phyloP scores from a whole-genome alignment of 2,888 invertebrate genomes.

The Apotomis capreana region DNA sequence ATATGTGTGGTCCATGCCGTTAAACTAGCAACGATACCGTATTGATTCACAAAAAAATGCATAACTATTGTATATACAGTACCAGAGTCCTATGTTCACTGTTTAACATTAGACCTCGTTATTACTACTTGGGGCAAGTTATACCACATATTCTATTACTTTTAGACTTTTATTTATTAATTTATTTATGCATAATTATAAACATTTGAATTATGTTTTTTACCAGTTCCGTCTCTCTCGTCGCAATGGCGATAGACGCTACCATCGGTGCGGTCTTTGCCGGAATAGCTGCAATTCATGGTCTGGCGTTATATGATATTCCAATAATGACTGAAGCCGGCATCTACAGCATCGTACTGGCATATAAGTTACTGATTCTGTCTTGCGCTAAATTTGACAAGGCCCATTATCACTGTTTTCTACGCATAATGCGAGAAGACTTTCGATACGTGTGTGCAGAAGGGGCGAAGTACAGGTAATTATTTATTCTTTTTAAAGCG shows the following conservation, averaged over 20 bases:
- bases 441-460: conserved; percentile 59
- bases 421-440: conserved; percentile 56
- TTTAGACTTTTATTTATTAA: too few species aligned
- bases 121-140: too few species aligned
- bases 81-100: too few species aligned
- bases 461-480: conserved; percentile 58
- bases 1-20: too few species aligned
- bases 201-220: too few species aligned
- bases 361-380: conserved; percentile 57
- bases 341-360: conserved; percentile 56
- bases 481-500: background rate
- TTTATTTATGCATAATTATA: too few species aligned
- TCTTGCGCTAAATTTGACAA: conserved; percentile 53
- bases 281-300: conserved; percentile 48
- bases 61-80: too few species aligned
- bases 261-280: conserved; percentile 42
- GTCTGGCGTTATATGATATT: conserved; percentile 52
- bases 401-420: conserved; percentile 53
- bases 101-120: too few species aligned
- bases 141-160: too few species aligned
- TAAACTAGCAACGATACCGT: too few species aligned
- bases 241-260: conserved; percentile 43
- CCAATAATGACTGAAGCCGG: conserved; percentile 57
- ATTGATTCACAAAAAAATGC: too few species aligned
- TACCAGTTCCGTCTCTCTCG: conserved; percentile 48